Evolutionary conservation across 2,797 vertebrate species (phyloP), one percentile per base, ranked within the genome.

Genomic region (Sebastiscus tertius): DNA sequence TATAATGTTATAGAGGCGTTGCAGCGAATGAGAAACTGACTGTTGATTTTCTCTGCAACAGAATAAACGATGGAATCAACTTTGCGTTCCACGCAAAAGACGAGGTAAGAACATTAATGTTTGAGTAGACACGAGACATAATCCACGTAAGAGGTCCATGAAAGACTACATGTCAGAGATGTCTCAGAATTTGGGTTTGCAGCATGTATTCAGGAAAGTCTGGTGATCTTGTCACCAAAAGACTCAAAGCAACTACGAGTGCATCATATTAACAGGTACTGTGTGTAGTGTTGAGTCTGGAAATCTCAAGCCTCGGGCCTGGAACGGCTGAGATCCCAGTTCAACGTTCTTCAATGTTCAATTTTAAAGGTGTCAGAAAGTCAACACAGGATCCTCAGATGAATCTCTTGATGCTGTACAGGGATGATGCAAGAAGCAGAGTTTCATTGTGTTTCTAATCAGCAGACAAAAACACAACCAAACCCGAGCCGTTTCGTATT

Each of bases 1-100:
- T 3, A 69, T 26, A 26, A 3, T 42, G 39, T 55, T 52, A 29
- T 42, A 16, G 6, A 16, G 22, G 11, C 22, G 2, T 18, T 34
- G 16, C 14, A 60, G 52, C 39, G 27, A 4, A 75, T 54, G 10
- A 80, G 49, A 56, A 79, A 67, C 70, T 87, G 27, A 87, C 16
- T 85, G 13, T 81, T 84, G 29, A 71, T 87, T 83, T 87, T 86
- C 72, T 80, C 62, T 82, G 75, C 81, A 88, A 86, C 93, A 98
- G 97, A 94, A 92, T 96, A 46, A 92, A 93, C 1, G 97, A 98
- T 5, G 97, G 96, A 61, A 96, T 95, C 24, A 95, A 97, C 90
- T 98, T 97, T 87, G 96, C 98, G 80, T 97, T 99, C 83, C 97
- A 99, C 70, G 97, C 97, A 89, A 99, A 97, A 95, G 98, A 99